These are phyloP conservation scores for Leptinotarsa rubiginosa DNA, from an alignment of 2,888 invertebrate species.

Conservation along the genomic window DNA sequence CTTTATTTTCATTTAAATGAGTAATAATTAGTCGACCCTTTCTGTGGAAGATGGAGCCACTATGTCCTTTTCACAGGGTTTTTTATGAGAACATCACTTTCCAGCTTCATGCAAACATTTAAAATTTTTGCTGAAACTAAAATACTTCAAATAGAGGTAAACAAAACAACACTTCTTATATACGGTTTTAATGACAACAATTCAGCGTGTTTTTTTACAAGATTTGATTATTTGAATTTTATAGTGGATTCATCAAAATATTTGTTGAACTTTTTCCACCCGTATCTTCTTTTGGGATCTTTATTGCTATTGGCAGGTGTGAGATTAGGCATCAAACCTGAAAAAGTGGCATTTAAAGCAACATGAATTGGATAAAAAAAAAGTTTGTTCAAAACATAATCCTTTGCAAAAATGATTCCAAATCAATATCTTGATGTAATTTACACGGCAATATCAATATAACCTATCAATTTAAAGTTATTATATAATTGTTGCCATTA, in stretches of 20 bases:
- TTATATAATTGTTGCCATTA: background rate
- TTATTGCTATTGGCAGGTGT: slow-evolving; percentile 74
- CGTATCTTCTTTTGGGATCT: slow-evolving; percentile 75
- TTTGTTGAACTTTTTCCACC: slow-evolving; percentile 83
- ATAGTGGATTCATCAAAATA: slow-evolving; percentile 86
- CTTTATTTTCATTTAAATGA: no score
- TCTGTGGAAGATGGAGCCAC: no score
- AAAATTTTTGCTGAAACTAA: no score
- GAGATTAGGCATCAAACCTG: slow-evolving; percentile 82
- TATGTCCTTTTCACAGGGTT: no score
- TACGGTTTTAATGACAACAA: background rate
- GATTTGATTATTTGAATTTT: slow-evolving; percentile 37
- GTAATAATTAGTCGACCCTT: no score
- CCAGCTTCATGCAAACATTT: no score
- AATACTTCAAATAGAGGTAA: background rate
- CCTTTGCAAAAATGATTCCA: no score
- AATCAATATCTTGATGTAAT: no score
- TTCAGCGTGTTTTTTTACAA: slow-evolving; percentile 1
- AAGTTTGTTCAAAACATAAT: no score
- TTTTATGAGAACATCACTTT: no score
- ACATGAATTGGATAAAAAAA: background rate
- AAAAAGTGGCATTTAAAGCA: background rate
- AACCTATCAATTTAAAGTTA: background rate
- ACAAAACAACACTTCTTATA: background rate
- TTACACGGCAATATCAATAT: background rate